Base-by-base conservation (phyloP, 2,888 invertebrate genomes). In the Osedax frankpressi region DNA sequence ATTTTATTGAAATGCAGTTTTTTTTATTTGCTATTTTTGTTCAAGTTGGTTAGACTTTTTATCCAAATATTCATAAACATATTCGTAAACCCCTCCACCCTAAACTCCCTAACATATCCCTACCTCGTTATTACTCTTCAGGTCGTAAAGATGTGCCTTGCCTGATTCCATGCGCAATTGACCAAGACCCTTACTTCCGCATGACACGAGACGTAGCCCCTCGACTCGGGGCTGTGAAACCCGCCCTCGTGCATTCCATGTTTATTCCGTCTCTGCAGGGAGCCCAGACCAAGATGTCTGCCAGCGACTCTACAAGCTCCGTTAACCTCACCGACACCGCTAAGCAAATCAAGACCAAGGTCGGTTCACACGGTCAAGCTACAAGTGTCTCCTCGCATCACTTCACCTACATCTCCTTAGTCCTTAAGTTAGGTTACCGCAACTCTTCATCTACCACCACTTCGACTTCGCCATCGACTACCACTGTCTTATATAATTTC, bases 191-290 rank as follows among this genome's bases (percentile, higher is more conserved):
- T 0, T 99, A 97, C 86, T 99, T 99, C 86, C 89, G 98, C 30
- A 95, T 99, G 96, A 91, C 94, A 0, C 88, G 98, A 73, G 98
- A 99, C 86, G 95, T 96, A n/a, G 94, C 96, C 0, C 94, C 96
- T 0, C 88, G 91, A 14, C 86, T 99, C 19, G 91, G 93, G 79
- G 88, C 89, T 84, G 89, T 89, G 24, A 93, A 99, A 85, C 94
- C 98, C 73, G 89, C 95, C 2, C 85, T 93, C 65, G 82, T 93
- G 30, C 94, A 94, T 83, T 90, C 93, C 24, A 87, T 89, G 75
- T 95, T 97, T 88, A 90, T 94, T 77, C 95, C 94, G 0, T 92
- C 95, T 0, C 85, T 98, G 70, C 97, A 96, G 86, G 98, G 98
- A 0, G 93, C 96, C 0, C 91, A 93, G 82, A 92, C 93, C 27